phyloP scores from a whole-genome alignment of 2,888 invertebrate species.

The Mesodorylaimus sp. region DNA sequence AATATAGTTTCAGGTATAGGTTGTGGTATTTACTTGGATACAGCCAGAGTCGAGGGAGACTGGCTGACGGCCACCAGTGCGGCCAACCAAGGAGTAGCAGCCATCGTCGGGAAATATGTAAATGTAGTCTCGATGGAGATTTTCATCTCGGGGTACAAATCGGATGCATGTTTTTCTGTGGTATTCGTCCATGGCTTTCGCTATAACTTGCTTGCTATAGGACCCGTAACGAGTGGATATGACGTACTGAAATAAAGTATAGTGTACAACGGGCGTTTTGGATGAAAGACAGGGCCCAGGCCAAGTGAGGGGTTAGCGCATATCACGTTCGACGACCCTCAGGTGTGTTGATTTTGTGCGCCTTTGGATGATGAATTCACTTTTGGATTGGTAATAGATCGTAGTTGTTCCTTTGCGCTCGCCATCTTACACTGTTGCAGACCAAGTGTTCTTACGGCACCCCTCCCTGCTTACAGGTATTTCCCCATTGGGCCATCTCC shows the following conservation, averaged over 20 bases:
- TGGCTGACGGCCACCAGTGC: conserved; percentile 49
- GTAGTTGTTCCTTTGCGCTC: too few species aligned
- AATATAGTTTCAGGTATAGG: too few species aligned
- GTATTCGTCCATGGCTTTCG: conserved; percentile 37
- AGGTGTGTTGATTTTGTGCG: too few species aligned
- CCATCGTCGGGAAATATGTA: conserved; percentile 41
- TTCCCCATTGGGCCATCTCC: conserved; percentile 19
- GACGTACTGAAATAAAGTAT: conserved; percentile 26
- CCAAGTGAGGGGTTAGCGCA: too few species aligned
- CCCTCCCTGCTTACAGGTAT: neutral
- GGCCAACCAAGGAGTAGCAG: conserved; percentile 56
- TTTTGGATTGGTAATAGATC: too few species aligned
- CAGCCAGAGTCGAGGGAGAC: conserved; percentile 26
- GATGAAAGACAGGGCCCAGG: too few species aligned
- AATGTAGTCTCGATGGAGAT: conserved; percentile 37
- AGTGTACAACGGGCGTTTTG: too few species aligned
- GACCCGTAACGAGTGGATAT: conserved; percentile 24
- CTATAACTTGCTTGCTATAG: conserved; percentile 25
- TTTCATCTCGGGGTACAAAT: conserved; percentile 40
- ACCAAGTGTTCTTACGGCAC: neutral
- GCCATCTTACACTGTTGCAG: neutral
- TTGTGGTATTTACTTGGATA: conserved; percentile 22
- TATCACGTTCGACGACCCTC: too few species aligned
- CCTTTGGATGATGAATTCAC: too few species aligned
- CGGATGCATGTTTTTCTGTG: conserved; percentile 45